Evolutionary conservation across 2,113 vertebrate genomes (phyloP), one percentile per base, ranked within the genome.

Genomic region (Pteropus alecto): DNA sequence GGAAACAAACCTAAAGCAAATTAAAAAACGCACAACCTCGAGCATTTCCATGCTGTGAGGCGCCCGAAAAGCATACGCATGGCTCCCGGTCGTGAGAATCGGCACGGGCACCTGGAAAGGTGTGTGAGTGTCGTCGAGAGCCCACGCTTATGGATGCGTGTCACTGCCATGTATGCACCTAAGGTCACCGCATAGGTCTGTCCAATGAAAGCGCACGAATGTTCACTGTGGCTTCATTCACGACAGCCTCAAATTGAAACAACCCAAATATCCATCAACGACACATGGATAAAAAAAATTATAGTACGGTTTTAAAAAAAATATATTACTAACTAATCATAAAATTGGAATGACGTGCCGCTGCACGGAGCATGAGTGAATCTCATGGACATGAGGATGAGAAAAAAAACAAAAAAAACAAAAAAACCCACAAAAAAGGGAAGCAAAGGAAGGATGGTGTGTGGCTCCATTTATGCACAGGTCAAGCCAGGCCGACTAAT

Each of bases 31-130:
- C 60, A 41, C 56, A 41, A 3, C 38, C 46, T 6, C 24, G 33
- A 48, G 22, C 2, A 4, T 38, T 43, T 3, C 1, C 35, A 16
- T 5, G 19, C 51, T 7, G 43, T 3, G 22, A 41, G 46, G 41
- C 6, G 1, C 24, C 3, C 1, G 54, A 46, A 35, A 21, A 28
- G 0, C 38, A 18, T 2, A 9, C 14, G 28, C 1, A 1, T 0
- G 38, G 18, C 48, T 3, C 28, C 24, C 2, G 33, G 5, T 3
- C 22, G 8, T 5, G 22, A 10, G 38, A 28, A 46, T 5, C 1
- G 16, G 43, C 2, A 6, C 4, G 11, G 18, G 1, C 15, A 12
- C 61, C 4, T 6, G 30, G 38, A 43, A 7, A 28, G 7, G 0
- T 15, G 10, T 15, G 26, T 19, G 24, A 0, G 7, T 0, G 5